These are phyloP conservation scores for Neoaliturus tenellus DNA, from an alignment of 2,888 invertebrate genomes.

Conservation along the genomic window DNA sequence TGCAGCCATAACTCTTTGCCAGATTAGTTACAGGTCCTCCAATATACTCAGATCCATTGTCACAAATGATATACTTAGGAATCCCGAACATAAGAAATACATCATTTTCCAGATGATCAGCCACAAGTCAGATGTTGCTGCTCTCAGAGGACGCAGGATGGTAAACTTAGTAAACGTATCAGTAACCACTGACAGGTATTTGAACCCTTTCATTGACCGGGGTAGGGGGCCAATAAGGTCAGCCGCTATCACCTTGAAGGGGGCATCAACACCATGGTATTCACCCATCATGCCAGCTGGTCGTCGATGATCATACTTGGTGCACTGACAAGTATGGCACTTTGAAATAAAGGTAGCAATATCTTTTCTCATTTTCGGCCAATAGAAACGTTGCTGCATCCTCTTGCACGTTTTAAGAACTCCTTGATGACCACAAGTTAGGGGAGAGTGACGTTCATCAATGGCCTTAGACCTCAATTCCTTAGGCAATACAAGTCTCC, in stretches of 20 bases:
- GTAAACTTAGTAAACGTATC: slow-evolving; percentile 67
- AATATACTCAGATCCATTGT: too few relatives aligned
- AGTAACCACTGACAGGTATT: slow-evolving; percentile 65
- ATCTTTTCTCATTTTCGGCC: slow-evolving; percentile 33
- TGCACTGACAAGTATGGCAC: slow-evolving; percentile 1
- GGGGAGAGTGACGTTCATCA: slow-evolving; percentile 1
- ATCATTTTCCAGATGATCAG: slow-evolving; percentile 61
- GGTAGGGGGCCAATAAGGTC: slow-evolving; percentile 69
- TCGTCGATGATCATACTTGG: not conserved
- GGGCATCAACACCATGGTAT: not conserved
- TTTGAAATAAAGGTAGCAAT: not conserved
- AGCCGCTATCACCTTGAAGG: slow-evolving; percentile 41
- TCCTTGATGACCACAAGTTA: not conserved
- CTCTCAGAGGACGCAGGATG: slow-evolving; percentile 62
- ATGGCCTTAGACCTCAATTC: not conserved
- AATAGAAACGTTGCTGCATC: slow-evolving; percentile 16
- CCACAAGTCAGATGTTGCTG: slow-evolving; percentile 62
- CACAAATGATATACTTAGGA: not conserved
- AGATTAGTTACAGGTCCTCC: not conserved
- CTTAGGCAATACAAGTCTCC: slow-evolving; percentile 12
- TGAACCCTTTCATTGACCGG: slow-evolving; percentile 65
- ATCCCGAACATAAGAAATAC: slow-evolving; percentile 47
- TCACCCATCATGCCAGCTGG: slow-evolving; percentile 36
- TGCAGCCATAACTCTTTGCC: slow-evolving; percentile 45
- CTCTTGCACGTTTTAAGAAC: not conserved